Percentiles rank a stretch among this genome's conserved stretches.
These are phyloP conservation scores for Tyrophagus putrescentiae DNA, from an alignment of 1,140 invertebrate species.

Conservation along the genomic window DNA sequence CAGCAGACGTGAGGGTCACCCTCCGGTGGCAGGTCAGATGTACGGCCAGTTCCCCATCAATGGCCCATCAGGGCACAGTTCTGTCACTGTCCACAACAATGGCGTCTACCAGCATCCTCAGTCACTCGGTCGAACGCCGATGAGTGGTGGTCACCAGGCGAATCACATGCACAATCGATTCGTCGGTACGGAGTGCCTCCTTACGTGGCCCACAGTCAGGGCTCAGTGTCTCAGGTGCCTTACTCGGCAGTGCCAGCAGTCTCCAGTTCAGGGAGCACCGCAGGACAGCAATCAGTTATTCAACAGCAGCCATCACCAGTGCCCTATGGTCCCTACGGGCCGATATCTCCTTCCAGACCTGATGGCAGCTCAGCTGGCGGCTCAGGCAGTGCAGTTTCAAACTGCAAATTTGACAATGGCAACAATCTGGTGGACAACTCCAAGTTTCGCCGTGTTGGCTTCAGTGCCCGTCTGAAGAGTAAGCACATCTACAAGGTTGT, in stretches of 20 bases:
- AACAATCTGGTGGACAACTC: background rate
- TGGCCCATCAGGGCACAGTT: no score
- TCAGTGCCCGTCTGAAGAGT: constrained; percentile 52
- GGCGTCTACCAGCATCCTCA: no score
- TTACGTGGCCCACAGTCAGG: constrained; percentile 6
- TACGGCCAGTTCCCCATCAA: no score
- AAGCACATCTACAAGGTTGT: constrained; percentile 58
- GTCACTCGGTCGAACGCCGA: no score
- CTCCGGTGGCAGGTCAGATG: no score
- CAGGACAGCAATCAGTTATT: background rate
- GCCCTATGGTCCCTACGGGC: background rate
- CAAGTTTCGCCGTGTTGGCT: constrained; percentile 41
- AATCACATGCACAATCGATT: constrained; percentile 8
- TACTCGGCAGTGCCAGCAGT: background rate
- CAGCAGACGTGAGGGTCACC: no score
- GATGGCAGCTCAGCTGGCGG: background rate
- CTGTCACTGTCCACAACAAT: no score
- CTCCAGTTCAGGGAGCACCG: background rate
- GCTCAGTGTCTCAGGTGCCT: background rate
- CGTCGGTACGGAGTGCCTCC: constrained; percentile 13
- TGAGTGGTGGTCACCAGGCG: no score
- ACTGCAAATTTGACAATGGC: background rate
- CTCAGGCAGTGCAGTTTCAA: background rate
- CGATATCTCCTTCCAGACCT: background rate
- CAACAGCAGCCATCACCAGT: background rate